Percentiles rank a stretch among this genome's conserved stretches.
Conservation (phyloP, 2,888 invertebrate species). For the Macrosiphum euphorbiae region DNA sequence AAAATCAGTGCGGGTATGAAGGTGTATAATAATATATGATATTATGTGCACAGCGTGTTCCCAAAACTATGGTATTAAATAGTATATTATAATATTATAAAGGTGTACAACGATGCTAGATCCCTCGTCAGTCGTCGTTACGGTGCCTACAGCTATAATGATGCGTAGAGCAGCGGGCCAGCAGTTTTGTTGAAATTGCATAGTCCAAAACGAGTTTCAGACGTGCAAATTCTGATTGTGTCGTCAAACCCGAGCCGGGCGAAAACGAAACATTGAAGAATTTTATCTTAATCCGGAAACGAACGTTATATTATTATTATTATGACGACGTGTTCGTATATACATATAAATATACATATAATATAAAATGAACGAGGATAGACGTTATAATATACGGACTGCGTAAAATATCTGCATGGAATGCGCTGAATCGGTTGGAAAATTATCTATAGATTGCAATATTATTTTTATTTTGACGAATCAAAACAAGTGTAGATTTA, state of each 20-base stretch:
- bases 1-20: background rate
- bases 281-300: slow-evolving; percentile 38
- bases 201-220: slow-evolving; percentile 39
- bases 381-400: background rate
- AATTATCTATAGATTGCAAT: background rate
- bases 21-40: background rate
- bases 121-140: background rate
- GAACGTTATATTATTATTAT: background rate
- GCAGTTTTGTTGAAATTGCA: background rate
- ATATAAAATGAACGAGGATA: background rate
- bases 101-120: background rate
- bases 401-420: background rate
- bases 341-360: background rate
- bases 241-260: slow-evolving; percentile 1
- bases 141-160: background rate
- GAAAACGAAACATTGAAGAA: slow-evolving; percentile 26
- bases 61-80: slow-evolving; percentile 7
- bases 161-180: background rate
- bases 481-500: background rate
- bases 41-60: background rate
- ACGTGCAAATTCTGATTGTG: slow-evolving; percentile 1
- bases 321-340: background rate
- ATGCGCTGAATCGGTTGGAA: background rate
- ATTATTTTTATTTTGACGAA: background rate
- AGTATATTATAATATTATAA: background rate